A percentile compares a stretch with the other conserved stretches of the same genome.
Conservation (phyloP, 2,797 vertebrate species). For the Lemur catta region DNA sequence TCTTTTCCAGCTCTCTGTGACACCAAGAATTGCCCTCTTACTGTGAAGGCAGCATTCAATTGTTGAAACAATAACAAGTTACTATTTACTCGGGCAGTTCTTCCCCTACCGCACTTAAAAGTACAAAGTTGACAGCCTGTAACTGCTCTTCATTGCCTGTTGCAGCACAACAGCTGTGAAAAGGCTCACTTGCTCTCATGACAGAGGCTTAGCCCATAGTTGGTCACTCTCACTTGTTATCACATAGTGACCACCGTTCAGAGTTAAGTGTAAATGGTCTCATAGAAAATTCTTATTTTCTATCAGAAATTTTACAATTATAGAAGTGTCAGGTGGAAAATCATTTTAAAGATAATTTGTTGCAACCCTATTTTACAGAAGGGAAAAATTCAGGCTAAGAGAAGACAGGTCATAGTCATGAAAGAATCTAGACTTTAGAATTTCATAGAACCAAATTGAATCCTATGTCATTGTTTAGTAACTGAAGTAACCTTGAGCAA, state of each 20-base stretch:
- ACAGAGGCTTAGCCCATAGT: background rate
- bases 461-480: background rate
- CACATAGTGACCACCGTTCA: background rate
- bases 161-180: slow-evolving; percentile 2
- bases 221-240: background rate
- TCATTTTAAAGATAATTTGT: slow-evolving; percentile 48
- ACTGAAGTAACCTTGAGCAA: background rate
- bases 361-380: slow-evolving; percentile 14
- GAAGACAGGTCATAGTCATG: background rate
- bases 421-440: slow-evolving; percentile 11
- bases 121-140: background rate
- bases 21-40: background rate
- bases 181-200: slow-evolving; percentile 19
- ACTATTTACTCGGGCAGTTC: slow-evolving; percentile 43
- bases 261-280: background rate
- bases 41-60: slow-evolving; percentile 43
- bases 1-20: slow-evolving; percentile 7
- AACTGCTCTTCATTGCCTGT: slow-evolving; percentile 30
- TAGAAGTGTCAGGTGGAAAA: slow-evolving; percentile 4
- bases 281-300: background rate
- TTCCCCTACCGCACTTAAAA: background rate
- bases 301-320: background rate
- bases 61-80: slow-evolving; percentile 47
- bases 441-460: slow-evolving; percentile 28
- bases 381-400: background rate